Percentiles rank a stretch among this genome's conserved stretches.
Conservation (phyloP, 2,797 vertebrate genomes). For the Silurus lanzhouensis region DNA sequence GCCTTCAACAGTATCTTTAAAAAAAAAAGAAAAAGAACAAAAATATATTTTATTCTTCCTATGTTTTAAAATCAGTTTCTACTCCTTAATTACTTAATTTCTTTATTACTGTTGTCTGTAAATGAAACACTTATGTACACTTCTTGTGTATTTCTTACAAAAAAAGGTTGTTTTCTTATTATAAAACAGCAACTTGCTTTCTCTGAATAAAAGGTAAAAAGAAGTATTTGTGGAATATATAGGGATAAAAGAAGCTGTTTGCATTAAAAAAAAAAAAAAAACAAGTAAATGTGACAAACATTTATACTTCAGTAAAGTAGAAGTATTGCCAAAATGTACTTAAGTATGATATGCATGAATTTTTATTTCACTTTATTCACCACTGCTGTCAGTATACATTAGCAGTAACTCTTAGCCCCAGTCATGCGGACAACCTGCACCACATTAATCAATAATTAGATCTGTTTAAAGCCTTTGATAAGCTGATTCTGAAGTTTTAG, state of each 20-base stretch:
- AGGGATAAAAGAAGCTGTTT: neutral
- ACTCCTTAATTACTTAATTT: neutral
- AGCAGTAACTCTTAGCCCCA: slow-evolving; percentile 22
- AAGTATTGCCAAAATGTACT: neutral
- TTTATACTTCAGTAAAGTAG: slow-evolving; percentile 2
- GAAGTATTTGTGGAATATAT: neutral
- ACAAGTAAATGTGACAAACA: neutral
- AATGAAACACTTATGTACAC: neutral
- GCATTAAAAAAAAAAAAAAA: neutral
- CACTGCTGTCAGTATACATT: neutral
- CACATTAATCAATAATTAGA: neutral
- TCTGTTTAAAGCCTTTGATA: neutral
- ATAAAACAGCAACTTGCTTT: neutral
- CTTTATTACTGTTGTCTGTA: neutral
- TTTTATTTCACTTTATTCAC: neutral
- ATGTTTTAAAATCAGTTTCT: neutral
- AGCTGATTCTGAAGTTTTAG: neutral
- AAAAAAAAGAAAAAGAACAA: neutral
- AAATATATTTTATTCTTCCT: neutral
- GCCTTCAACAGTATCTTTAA: neutral
- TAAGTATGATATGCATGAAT: slow-evolving; percentile 4
- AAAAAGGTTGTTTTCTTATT: neutral
- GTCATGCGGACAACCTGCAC: neutral
- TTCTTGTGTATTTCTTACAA: neutral
- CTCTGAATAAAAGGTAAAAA: neutral